Percentiles rank a stretch among this genome's conserved stretches.
Conservation (phyloP, 1,140 invertebrate species). For the Drosophila funebris region DNA sequence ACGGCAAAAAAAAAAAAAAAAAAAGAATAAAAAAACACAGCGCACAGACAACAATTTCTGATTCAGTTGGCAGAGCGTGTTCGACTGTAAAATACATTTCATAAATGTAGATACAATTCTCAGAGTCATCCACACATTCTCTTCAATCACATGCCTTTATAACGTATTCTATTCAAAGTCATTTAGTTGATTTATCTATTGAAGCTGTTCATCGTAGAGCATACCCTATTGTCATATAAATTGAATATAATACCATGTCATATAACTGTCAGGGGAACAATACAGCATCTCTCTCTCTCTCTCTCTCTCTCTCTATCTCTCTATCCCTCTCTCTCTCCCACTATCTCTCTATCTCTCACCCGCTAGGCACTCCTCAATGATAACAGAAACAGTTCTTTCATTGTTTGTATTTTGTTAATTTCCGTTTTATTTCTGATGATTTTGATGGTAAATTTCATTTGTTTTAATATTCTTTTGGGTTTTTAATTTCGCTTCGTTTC, state of each 20-base stretch:
- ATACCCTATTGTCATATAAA: not conserved
- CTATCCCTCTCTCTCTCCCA: not conserved
- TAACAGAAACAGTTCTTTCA: not conserved
- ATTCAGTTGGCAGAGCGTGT: not conserved
- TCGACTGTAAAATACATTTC: not conserved
- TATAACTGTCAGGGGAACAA: not conserved
- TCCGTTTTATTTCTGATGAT: constrained; percentile 8
- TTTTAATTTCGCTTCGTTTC: too few species aligned
- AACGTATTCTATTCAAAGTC: not conserved
- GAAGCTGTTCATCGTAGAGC: not conserved
- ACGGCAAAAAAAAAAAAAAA: too few species aligned
- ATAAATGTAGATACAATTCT: not conserved
- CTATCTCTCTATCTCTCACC: not conserved
- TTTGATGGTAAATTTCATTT: constrained; percentile 1
- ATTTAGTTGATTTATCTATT: not conserved
- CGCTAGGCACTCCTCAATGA: not conserved
- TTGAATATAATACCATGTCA: not conserved
- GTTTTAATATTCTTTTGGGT: constrained; percentile 12
- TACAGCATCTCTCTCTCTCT: not conserved
- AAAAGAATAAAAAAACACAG: too few species aligned
- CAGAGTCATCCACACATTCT: not conserved
- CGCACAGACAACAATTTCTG: not conserved
- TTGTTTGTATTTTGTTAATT: constrained; percentile 5
- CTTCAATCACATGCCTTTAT: not conserved
- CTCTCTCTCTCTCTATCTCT: not conserved